Conservation (phyloP, 2,113 vertebrate genomes). For the Lampris megalopsis region DNA sequence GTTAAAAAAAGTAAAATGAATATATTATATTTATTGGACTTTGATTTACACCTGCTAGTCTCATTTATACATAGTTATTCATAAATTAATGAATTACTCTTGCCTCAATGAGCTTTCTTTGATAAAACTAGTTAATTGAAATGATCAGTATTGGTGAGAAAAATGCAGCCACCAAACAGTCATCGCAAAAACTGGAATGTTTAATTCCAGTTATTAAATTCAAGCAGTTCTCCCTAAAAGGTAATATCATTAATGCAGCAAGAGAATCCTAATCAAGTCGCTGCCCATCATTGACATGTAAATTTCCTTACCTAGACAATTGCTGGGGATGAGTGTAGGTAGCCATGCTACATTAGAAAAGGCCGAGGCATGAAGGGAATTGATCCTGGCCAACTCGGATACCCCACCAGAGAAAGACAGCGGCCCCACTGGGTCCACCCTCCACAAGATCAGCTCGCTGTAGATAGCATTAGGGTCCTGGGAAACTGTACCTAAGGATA, state of each 20-base stretch:
- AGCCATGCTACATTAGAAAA: slow-evolving; percentile 98
- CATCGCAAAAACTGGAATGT: not conserved
- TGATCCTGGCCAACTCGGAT: slow-evolving; percentile 96
- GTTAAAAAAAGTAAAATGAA: not conserved
- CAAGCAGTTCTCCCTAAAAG: not conserved
- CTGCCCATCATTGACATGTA: not conserved
- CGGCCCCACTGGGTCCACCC: slow-evolving; percentile 97
- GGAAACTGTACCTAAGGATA: slow-evolving; percentile 71
- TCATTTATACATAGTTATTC: slow-evolving; percentile 5
- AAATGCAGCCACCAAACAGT: too few relatives aligned
- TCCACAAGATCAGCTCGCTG: slow-evolving; percentile 98
- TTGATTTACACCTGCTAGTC: not conserved
- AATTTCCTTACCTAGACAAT: slow-evolving; percentile 90
- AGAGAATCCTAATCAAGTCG: not conserved
- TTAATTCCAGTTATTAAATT: slow-evolving; percentile 4
- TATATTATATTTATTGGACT: not conserved
- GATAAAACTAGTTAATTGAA: too few relatives aligned
- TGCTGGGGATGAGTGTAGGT: slow-evolving; percentile 95
- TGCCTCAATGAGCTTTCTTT: too few relatives aligned
- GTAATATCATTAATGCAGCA: not conserved
- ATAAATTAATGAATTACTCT: not conserved
- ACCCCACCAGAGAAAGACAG: slow-evolving; percentile 96
- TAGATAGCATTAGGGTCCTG: slow-evolving; percentile 93
- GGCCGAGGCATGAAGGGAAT: slow-evolving; percentile 95
- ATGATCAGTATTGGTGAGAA: too few relatives aligned